These are phyloP conservation scores for Doris montereyensis DNA, from an alignment of 2,888 invertebrate species.

Conservation along the genomic window DNA sequence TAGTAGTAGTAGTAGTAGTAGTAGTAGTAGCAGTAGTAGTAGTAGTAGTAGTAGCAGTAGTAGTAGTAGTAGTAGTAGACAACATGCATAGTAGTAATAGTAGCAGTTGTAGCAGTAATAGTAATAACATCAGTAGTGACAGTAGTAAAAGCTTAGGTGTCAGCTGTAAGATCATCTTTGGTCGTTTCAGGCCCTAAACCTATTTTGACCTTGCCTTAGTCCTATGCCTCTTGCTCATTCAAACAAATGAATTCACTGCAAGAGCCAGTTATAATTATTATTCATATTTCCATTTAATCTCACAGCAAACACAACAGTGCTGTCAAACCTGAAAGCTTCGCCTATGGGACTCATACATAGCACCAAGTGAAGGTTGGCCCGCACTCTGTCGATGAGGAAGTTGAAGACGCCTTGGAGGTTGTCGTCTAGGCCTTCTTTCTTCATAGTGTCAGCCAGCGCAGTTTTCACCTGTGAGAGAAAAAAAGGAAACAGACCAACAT, in stretches of 20 bases:
- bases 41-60: neutral
- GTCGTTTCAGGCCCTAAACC: too few relatives aligned
- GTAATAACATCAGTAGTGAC: neutral
- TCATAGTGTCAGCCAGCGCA: constrained; percentile 67
- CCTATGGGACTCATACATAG: constrained; percentile 92
- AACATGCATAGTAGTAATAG: neutral
- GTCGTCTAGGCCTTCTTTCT: constrained; percentile 72
- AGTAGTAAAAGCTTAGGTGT: too few relatives aligned
- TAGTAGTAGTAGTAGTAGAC: neutral
- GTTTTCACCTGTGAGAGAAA: constrained; percentile 68
- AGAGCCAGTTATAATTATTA: too few relatives aligned
- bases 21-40: neutral
- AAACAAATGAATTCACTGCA: too few relatives aligned
- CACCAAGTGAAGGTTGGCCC: constrained; percentile 84
- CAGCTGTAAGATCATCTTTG: too few relatives aligned
- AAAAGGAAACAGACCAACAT: neutral
- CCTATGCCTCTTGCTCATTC: too few relatives aligned
- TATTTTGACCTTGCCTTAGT: too few relatives aligned
- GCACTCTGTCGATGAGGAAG: constrained; percentile 84
- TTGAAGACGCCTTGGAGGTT: constrained; percentile 79
- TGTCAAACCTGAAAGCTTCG: constrained; percentile 79
- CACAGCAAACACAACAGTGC: too few relatives aligned
- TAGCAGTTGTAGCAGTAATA: constrained; percentile 7
- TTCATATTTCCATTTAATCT: too few relatives aligned
- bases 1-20: neutral